phyloP scores from a whole-genome alignment of 2,888 invertebrate genomes.

The Lymantria monacha region DNA sequence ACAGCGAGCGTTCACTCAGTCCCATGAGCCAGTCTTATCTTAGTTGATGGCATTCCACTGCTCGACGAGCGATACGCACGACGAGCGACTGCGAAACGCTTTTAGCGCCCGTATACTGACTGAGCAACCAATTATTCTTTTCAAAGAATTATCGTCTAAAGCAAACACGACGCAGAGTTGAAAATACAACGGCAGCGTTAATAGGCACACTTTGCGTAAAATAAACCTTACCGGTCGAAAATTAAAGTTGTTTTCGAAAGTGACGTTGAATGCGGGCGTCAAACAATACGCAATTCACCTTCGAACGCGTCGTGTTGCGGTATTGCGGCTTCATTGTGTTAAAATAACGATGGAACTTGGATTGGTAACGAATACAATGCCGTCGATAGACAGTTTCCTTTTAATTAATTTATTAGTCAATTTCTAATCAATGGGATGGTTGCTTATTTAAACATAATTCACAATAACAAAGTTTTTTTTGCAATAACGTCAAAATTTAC shows the following conservation, averaged over 20 bases:
- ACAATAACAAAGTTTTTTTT: no score
- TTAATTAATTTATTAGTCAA: background rate
- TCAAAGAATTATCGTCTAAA: conserved; percentile 39
- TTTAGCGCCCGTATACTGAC: conserved; percentile 73
- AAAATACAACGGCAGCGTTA: conserved; percentile 27
- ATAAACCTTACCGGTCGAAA: conserved; percentile 71
- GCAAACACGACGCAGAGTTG: conserved; percentile 31
- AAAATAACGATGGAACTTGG: conserved; percentile 73
- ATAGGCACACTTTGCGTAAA: conserved; percentile 52
- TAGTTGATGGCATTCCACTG: conserved; percentile 78
- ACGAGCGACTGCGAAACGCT: conserved; percentile 80
- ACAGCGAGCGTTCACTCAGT: conserved; percentile 47
- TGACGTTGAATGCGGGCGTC: conserved; percentile 72
- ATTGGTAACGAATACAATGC: conserved; percentile 67
- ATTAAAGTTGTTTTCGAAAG: conserved; percentile 76
- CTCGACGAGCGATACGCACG: conserved; percentile 76
- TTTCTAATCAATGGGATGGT: no score
- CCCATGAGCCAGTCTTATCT: conserved; percentile 71
- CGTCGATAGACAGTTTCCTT: conserved; percentile 50
- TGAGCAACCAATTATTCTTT: conserved; percentile 28
- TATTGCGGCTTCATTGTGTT: conserved; percentile 81
- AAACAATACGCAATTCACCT: conserved; percentile 82
- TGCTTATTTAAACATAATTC: no score
- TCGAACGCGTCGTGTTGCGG: conserved; percentile 80
- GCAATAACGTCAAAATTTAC: no score